phyloP scores from a whole-genome alignment of 2,113 vertebrate species.

The Dissostichus mawsoni region DNA sequence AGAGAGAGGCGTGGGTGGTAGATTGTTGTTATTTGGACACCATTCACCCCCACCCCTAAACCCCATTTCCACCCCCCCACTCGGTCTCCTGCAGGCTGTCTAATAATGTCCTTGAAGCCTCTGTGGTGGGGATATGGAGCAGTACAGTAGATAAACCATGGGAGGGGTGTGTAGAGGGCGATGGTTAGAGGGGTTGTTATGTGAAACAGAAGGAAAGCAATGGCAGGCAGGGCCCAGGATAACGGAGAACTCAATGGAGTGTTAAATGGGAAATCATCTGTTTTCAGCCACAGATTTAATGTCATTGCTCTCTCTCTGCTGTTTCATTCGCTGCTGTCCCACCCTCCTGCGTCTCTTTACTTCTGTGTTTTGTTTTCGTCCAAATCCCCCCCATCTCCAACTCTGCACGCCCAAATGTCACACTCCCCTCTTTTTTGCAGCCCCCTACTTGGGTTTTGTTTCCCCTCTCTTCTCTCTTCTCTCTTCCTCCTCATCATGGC shows the following conservation, averaged over 20 bases:
- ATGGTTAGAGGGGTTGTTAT: conserved; percentile 63
- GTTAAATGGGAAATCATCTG: conserved; percentile 93
- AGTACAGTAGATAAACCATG: conserved; percentile 58
- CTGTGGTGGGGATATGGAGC: conserved; percentile 69
- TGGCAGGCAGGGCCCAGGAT: conserved; percentile 79
- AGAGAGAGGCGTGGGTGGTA: conserved; percentile 66
- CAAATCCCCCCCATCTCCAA: conserved; percentile 19
- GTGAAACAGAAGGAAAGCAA: conserved; percentile 76
- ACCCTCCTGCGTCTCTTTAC: conserved; percentile 30
- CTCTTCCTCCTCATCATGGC: conserved; percentile 14
- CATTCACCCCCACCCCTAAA: conserved; percentile 32
- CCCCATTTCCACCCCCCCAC: conserved; percentile 33
- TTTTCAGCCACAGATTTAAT: conserved; percentile 88
- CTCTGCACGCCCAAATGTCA: conserved; percentile 17
- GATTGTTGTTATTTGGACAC: conserved; percentile 78
- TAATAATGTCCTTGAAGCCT: conserved; percentile 64
- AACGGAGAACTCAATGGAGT: conserved; percentile 88
- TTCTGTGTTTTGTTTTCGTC: conserved; percentile 42
- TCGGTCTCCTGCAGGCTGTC: conserved; percentile 49
- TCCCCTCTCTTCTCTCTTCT: too few species aligned
- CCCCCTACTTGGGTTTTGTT: not conserved
- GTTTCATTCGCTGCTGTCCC: conserved; percentile 31
- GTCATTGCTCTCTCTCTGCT: conserved; percentile 75
- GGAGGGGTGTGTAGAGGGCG: conserved; percentile 35
- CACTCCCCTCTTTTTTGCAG: conserved; percentile 6